phyloP scores from a whole-genome alignment of 2,113 vertebrate species.

The Lepidothrix coronata region DNA sequence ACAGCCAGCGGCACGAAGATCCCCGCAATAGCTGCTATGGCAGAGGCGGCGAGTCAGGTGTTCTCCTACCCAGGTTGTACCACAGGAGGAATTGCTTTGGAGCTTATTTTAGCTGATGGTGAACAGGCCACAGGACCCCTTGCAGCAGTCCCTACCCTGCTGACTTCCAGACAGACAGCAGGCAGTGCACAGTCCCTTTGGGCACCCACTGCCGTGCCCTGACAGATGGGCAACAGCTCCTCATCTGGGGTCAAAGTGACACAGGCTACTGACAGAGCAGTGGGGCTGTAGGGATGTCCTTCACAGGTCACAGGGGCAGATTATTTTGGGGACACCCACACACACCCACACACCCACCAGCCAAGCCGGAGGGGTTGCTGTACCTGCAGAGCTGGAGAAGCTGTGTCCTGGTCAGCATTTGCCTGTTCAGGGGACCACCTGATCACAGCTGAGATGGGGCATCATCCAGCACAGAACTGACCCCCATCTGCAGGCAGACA shows the following conservation, averaged over 20 bases:
- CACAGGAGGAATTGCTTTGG: background rate
- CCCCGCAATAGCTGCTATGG: background rate
- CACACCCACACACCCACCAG: too few relatives aligned
- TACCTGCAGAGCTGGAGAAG: background rate
- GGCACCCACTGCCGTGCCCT: background rate
- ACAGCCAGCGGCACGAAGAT: background rate
- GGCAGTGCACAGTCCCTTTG: fast-evolving
- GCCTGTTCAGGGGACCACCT: background rate
- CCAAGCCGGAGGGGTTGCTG: fast-evolving
- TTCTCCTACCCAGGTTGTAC: background rate
- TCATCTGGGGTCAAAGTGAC: fast-evolving
- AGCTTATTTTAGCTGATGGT: background rate
- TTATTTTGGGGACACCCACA: background rate
- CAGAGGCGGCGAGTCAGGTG: background rate
- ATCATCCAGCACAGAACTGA: background rate
- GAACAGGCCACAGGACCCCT: background rate
- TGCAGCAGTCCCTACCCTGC: background rate
- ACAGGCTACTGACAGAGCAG: background rate
- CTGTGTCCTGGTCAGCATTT: background rate
- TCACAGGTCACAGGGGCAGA: background rate
- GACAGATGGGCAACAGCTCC: background rate
- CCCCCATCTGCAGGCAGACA: background rate
- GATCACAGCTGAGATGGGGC: background rate
- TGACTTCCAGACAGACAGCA: background rate
- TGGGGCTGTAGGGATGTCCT: fast-evolving